Base-by-base conservation (phyloP, 2,888 invertebrate genomes). In the Alcis repandata region DNA sequence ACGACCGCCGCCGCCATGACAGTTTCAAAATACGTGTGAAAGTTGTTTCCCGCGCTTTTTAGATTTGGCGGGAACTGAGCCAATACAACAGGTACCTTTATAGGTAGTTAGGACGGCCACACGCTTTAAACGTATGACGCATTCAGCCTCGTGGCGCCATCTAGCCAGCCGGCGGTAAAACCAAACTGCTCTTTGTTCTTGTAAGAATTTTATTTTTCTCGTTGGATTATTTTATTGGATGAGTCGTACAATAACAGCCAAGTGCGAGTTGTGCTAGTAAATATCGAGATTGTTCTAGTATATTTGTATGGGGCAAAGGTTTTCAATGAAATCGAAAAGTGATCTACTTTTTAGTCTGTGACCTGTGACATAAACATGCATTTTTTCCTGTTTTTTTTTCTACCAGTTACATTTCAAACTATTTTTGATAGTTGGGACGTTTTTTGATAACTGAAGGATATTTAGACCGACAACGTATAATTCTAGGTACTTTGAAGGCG, bases 41-140 rank as follows among this genome's bases (percentile, higher is more conserved):
- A 84, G 83, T 84, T 76, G 70, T 83, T 78, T 83, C 79, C 79
- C 82, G 82, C 82, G 82, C 77, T 68, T 67, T 70, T 73, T 72
- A 67, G 71, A 77, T 82, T 82, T 78, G 80, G 79, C 80, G 82
- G 84, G 79, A 79, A 79, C 70, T 67, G 64, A 76, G 48, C 53
- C 33, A 57, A 32, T 46, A 38, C 51, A 36, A 51, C 38, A 27
- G 41, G 48, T 22, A 63, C 67, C 8, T 49, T 40, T 22, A 6
- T 40, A 22, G 9, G 27, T 40, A 53, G 71, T 32, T 22, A 51
- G 13, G 51, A 7, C 69, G 59, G 53, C 74, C 75, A 76, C 70
- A 78, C 40, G 67, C 52, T 65, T 65, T 61, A 59, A 48, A 58
- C 58, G 57, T 52, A 72, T 84, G 82, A 81, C 79, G 80, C 79